A percentile compares a stretch with the other conserved stretches of the same genome.
Evolutionary conservation across 2,888 invertebrate genomes (phyloP).

Genomic region (Caenorhabditis plicata): DNA sequence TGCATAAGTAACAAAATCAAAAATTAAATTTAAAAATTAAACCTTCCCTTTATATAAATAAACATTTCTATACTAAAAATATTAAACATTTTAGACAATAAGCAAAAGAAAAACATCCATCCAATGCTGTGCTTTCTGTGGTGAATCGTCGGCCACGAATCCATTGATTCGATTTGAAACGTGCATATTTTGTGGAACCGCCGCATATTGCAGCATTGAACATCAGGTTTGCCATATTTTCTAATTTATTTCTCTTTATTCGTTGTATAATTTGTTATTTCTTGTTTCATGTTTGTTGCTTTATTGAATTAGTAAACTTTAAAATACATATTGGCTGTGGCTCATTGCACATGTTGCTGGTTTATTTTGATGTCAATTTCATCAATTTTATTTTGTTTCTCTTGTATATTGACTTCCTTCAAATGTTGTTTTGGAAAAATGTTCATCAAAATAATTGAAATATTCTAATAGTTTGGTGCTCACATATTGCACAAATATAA

Average conservation of each 20-base stretch:
- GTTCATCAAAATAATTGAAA: too few relatives aligned
- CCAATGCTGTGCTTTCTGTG: constrained; percentile 16
- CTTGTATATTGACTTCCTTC: too few relatives aligned
- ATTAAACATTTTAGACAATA: too few relatives aligned
- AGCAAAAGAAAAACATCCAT: too few relatives aligned
- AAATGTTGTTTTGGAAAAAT: too few relatives aligned
- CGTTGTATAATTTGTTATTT: background rate
- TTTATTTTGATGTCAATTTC: background rate
- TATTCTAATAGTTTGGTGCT: too few relatives aligned
- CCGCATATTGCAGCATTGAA: constrained; percentile 39
- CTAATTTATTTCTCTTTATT: too few relatives aligned
- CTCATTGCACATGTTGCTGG: background rate
- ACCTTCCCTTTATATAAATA: too few relatives aligned
- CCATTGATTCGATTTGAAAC: constrained; percentile 8
- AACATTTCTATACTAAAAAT: too few relatives aligned
- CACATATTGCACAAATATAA: too few relatives aligned
- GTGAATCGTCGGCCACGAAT: background rate
- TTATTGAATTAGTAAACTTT: constrained; percentile 15
- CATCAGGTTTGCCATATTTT: constrained; percentile 48
- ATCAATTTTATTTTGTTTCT: background rate
- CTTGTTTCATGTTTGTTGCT: constrained; percentile 14
- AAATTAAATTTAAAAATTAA: too few relatives aligned
- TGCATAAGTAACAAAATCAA: too few relatives aligned
- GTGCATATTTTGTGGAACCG: constrained; percentile 38
- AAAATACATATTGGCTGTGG: constrained; percentile 5